Conservation (phyloP, 2,797 vertebrate genomes). For the Liasis olivaceus region DNA sequence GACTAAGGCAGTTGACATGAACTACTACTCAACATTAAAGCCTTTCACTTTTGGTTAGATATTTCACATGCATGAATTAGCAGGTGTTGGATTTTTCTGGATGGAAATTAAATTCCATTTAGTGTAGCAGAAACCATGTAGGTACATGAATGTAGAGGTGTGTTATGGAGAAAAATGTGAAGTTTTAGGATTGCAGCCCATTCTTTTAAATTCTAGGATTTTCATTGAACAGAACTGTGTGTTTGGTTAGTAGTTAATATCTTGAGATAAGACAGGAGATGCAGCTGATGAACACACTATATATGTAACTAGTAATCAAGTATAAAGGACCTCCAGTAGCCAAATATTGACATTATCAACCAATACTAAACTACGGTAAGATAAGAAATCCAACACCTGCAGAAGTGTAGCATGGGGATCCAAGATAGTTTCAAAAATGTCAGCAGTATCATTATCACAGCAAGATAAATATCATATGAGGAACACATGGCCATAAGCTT, state of each 20-base stretch:
- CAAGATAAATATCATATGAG: conserved; percentile 74
- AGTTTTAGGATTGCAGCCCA: neutral
- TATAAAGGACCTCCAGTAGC: conserved; percentile 20
- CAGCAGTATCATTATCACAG: conserved; percentile 63
- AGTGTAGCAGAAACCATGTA: neutral
- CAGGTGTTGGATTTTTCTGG: neutral
- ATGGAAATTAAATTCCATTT: neutral
- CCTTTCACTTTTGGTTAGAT: neutral
- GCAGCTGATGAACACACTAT: neutral
- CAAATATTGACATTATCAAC: conserved; percentile 48
- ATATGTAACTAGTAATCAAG: neutral
- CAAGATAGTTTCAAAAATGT: conserved; percentile 64
- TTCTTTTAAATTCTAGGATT: neutral
- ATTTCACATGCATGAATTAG: neutral
- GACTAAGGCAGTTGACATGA: neutral
- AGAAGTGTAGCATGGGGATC: conserved; percentile 50
- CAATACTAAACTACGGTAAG: conserved; percentile 48
- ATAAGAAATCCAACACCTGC: conserved; percentile 68
- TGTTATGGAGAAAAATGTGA: neutral
- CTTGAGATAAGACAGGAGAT: conserved; percentile 12
- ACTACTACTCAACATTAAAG: neutral
- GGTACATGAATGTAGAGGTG: no score
- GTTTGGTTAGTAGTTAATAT: neutral
- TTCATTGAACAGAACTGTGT: neutral
- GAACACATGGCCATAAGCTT: conserved; percentile 59